Evolutionary conservation across 2,888 invertebrate species (phyloP).

Genomic region (Aspidiotus rigidus): DNA sequence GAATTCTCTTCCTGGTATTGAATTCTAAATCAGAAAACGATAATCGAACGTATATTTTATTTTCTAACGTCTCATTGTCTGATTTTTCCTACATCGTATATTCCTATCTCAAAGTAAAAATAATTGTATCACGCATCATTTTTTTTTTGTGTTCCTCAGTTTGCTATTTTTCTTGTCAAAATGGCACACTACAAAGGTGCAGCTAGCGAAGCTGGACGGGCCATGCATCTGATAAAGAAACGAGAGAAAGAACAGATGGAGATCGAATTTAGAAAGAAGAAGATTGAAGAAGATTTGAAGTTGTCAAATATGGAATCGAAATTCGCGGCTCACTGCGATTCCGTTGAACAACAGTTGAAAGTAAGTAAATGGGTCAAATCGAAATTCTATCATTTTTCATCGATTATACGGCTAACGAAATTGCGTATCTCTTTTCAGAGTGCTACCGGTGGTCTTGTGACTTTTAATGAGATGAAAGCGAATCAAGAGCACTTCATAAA

Average conservation of each 20-base stretch:
- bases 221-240: conserved; percentile 95
- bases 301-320: conserved; percentile 95
- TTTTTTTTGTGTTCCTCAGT: no score
- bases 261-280: conserved; percentile 89
- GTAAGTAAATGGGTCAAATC: conserved; percentile 42
- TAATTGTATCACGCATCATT: no score
- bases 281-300: conserved; percentile 93
- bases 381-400: neutral
- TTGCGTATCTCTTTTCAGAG: conserved; percentile 46
- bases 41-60: no score
- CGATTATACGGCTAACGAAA: neutral
- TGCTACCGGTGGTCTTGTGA: conserved; percentile 94
- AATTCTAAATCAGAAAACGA: no score
- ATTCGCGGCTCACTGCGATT: conserved; percentile 98
- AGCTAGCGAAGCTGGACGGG: conserved; percentile 94
- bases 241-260: conserved; percentile 96
- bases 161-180: conserved; percentile 35
- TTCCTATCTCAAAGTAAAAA: no score
- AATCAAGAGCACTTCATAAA: conserved; percentile 93
- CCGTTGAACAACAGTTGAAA: conserved; percentile 94
- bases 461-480: conserved; percentile 97
- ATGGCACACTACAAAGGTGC: conserved; percentile 97
- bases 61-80: no score
- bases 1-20: no score
- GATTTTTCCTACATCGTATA: no score